Evolutionary conservation across 2,113 vertebrate species (phyloP), one percentile per base, ranked within the genome.

Genomic region (Notechis scutatus): DNA sequence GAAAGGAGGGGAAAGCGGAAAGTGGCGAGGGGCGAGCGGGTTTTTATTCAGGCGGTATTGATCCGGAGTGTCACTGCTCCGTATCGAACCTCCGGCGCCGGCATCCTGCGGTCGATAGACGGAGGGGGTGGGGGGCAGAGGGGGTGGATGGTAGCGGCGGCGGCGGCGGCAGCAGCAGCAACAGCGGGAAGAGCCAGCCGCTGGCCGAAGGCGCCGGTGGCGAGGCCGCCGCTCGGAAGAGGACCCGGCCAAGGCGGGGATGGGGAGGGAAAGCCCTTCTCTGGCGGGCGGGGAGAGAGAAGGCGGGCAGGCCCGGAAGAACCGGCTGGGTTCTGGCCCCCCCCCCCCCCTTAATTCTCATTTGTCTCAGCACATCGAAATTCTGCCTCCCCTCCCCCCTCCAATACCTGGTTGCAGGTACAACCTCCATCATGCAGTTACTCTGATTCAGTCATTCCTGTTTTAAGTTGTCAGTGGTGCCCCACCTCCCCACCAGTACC

Each of bases 11-110:
- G 56, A 88, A 50, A 0, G 10, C 14, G 42, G 42, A 50, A 21
- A 74, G 86, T 3, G 86, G 61, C 6, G 29, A 29, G 9, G 39
- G 85, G 90, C 90, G 87, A 59, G 87, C 87, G 61, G 90, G 87
- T 59, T 89, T 92, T 91, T 85, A 61, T 89, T 92, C 93, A 91
- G 81, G 90, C 93, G 64, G 93, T 91, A 93, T 93, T 91, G 93
- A 93, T 93, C 93, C 93, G 91, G 93, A 91, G 87, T 92, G 93
- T 92, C 91, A 93, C 93, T 59, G 93, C 93, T 88, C 91, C 59
- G 92, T 92, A 90, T 92, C 91, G 93, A 93, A 91, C 81, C 87
- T 91, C 88, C 89, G 88, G 88, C 88, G 93, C 91, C 91, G 93
- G 93, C 88, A 87, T 86, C 92, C 92, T 89, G 90, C 86, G 93